Conservation (phyloP, 2,797 vertebrate genomes). For the Sebastes wilsoni region DNA sequence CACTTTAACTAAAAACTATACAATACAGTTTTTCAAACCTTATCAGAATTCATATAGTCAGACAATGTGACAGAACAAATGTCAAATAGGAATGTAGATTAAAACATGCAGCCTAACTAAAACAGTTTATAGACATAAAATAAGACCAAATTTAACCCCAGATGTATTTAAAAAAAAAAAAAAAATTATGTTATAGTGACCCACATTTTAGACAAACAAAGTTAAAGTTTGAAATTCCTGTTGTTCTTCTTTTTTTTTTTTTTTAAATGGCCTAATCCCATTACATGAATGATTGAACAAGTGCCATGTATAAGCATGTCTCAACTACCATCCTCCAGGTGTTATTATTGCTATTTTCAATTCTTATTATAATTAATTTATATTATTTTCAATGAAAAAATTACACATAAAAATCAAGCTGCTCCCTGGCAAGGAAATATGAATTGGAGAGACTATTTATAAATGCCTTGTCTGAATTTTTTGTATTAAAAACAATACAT, state of each 20-base stretch:
- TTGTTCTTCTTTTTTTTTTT: background rate
- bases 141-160: background rate
- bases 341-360: background rate
- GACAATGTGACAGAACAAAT: background rate
- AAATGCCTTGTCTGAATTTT: background rate
- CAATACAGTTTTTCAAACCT: background rate
- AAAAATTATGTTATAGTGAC: background rate
- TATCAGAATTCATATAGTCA: background rate
- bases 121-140: background rate
- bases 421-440: background rate
- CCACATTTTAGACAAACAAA: background rate
- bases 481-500: background rate
- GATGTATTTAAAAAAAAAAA: too few relatives aligned
- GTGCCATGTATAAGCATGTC: slow-evolving; percentile 2
- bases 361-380: background rate
- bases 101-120: background rate
- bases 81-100: background rate
- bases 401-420: background rate
- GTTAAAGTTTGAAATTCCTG: slow-evolving; percentile 19
- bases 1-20: background rate
- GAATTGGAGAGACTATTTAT: background rate
- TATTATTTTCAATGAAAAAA: background rate
- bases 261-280: slow-evolving; percentile 17
- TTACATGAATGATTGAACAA: slow-evolving; percentile 38
- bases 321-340: background rate